Conservation (phyloP, 2,113 vertebrate genomes). For the Elaphurus davidianus region DNA sequence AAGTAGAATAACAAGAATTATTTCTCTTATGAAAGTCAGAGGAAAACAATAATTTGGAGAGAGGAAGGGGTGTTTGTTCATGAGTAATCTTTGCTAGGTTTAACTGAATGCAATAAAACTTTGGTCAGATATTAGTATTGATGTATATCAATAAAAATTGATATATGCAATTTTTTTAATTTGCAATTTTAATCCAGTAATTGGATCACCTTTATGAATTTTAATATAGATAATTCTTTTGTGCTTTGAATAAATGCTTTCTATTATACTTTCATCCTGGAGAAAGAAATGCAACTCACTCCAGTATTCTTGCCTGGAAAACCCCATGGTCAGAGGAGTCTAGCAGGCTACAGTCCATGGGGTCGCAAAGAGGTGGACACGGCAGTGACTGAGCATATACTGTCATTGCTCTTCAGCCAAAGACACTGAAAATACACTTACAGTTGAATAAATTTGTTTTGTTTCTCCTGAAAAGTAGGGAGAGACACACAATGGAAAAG, state of each 20-base stretch:
- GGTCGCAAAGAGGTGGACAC: neutral
- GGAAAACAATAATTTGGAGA: constrained; percentile 47
- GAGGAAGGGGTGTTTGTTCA: constrained; percentile 49
- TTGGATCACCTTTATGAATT: neutral
- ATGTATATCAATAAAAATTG: neutral
- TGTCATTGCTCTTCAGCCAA: neutral
- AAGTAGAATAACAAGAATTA: neutral
- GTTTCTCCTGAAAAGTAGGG: neutral
- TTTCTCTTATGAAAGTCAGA: neutral
- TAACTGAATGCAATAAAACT: constrained; percentile 36
- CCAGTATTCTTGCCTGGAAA: neutral
- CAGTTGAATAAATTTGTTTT: neutral
- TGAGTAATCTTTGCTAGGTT: constrained; percentile 60
- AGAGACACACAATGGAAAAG: neutral
- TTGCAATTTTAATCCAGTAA: neutral
- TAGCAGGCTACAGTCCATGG: neutral
- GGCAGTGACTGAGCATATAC: neutral
- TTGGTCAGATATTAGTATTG: neutral
- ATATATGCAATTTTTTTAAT: neutral
- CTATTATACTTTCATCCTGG: neutral
- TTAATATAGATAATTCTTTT: neutral
- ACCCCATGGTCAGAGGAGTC: neutral
- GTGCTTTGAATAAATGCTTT: neutral
- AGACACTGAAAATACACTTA: neutral
- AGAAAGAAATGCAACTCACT: neutral